Base-by-base conservation (phyloP, 37 sponge, comb jelly and placozoan genomes). In the Hormiphora californensis region DNA sequence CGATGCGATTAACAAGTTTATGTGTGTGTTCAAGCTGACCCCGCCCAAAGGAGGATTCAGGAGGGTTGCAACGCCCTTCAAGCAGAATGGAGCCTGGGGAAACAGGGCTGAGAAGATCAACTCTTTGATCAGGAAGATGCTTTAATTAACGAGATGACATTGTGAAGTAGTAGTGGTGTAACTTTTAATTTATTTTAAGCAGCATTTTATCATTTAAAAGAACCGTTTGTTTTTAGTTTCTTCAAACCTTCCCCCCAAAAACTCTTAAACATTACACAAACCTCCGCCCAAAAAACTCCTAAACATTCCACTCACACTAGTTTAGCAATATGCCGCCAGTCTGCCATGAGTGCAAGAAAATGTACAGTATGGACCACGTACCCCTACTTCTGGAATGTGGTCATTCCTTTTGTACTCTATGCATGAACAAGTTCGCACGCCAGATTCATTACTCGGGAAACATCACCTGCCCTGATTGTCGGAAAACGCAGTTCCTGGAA, bases 21-120 rank as follows among this genome's bases (percentile, higher is more conserved):
- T 73, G 81, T 33, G 43, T 21, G 46, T 46, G 2, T 73, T 73
- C 81, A 73, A 73, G 46, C 25, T 73, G 46, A 33, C 35, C 15
- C 81, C 81, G 1, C 81, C 81, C 27, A 73, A 73, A 21, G 81
- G 81, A 1, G 81, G 81, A n/a, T 73, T 73, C 46, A 73, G 81
- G 25, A 39, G 81, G 25, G 81, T 73, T 2, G 43, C 81, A 73
- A 46, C 43, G 9, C 32, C 40, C 38, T 73, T 73, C 22, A 73
- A 46, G 19, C 35, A 73, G 25, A 73, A 73, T 17, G 81, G 81
- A 27, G 8, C 81, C 3, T 73, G 81, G 81, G 81, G 81, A n/a
- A 73, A 73, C 27, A 33, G 81, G 9, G 81, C 81, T 32, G 81
- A 73, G 27, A 73, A 73, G 81, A 73, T 73, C 43, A 73, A 73